Conservation (phyloP, 2,888 invertebrate genomes). For the Tromatobia lineatoria region DNA sequence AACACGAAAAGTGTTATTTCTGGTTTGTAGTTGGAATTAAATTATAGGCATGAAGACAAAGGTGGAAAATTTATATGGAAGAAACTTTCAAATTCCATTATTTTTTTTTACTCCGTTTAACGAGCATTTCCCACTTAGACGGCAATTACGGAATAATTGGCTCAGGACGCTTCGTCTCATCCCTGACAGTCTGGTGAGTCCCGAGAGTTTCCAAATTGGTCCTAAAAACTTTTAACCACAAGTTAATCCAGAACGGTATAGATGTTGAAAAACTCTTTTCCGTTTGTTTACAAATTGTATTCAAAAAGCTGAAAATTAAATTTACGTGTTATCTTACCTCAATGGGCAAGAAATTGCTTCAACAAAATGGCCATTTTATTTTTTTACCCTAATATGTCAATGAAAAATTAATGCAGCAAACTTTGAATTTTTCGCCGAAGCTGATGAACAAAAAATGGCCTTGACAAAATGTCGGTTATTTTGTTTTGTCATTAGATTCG, state of each 20-base stretch:
- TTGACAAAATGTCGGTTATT: too few relatives aligned
- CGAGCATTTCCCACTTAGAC: slow-evolving; percentile 39
- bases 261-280: neutral
- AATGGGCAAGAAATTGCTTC: too few relatives aligned
- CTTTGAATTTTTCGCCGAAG: too few relatives aligned
- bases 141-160: slow-evolving; percentile 45
- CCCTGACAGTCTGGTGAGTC: neutral
- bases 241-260: neutral
- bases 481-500: too few relatives aligned
- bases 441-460: too few relatives aligned
- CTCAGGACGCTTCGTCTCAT: slow-evolving; percentile 7
- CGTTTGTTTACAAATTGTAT: neutral
- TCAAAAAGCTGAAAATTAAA: too few relatives aligned
- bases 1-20: neutral
- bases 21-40: neutral
- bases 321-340: too few relatives aligned
- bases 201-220: slow-evolving; percentile 40
- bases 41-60: neutral
- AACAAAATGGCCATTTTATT: too few relatives aligned
- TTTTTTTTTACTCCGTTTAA: slow-evolving; percentile 8
- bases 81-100: slow-evolving; percentile 9
- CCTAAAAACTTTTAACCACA: slow-evolving; percentile 44
- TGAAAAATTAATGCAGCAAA: too few relatives aligned
- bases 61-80: slow-evolving; percentile 9
- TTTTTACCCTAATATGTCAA: neutral